Conservation (phyloP, 1,140 invertebrate genomes). For the Cephus cinctus region DNA sequence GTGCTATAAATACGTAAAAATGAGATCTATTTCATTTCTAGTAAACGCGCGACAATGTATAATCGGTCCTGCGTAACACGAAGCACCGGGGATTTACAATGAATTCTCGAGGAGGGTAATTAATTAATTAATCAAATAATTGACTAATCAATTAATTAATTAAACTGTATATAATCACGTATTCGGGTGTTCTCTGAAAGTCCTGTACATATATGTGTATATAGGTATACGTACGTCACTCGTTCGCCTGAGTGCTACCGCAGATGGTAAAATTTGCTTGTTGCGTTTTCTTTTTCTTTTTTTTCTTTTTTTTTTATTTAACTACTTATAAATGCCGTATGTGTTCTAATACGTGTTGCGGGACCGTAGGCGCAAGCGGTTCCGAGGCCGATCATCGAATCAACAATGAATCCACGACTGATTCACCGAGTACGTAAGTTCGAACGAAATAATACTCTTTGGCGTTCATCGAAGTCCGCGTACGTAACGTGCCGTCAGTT, state of each 20-base stretch:
- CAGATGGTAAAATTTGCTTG: no score
- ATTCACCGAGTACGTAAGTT: constrained; percentile 15
- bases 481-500: neutral
- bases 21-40: constrained; percentile 40
- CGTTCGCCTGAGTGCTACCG: no score
- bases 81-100: neutral
- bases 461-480: constrained; percentile 11
- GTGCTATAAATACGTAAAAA: constrained; percentile 40
- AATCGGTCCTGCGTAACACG: neutral
- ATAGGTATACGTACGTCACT: no score
- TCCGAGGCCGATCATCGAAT: constrained; percentile 24
- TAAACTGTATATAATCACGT: no score
- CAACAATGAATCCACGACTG: neutral
- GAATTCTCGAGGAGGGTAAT: constrained; percentile 3
- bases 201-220: no score
- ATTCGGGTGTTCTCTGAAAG: no score
- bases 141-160: no score
- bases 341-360: no score
- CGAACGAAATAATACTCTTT: constrained; percentile 9
- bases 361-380: no score
- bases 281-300: neutral
- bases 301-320: constrained; percentile 2
- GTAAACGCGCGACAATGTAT: constrained; percentile 16
- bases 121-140: no score
- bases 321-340: no score